phyloP scores from a whole-genome alignment of 2,888 invertebrate species.

The Cosmia pyralina region DNA sequence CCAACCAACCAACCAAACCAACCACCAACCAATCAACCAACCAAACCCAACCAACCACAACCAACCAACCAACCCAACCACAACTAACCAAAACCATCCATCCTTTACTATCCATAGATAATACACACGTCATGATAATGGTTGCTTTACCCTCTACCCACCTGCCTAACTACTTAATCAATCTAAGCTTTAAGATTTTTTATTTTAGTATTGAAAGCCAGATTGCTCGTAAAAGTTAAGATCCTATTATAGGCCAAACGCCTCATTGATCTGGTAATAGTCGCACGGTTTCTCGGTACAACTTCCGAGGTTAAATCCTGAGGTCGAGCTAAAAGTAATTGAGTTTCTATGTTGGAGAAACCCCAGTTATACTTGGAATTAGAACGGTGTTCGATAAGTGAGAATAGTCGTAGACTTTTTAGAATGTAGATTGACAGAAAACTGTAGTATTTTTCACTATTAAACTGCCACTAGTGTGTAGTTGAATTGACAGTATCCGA shows the following conservation, averaged over 20 bases:
- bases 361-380: neutral
- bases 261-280: conserved; percentile 52
- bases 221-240: conserved; percentile 52
- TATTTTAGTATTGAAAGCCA: conserved; percentile 38
- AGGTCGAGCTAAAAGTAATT: conserved; percentile 39
- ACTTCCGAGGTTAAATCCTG: conserved; percentile 43
- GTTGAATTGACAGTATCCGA: conserved; percentile 1
- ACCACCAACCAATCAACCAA: too few species aligned
- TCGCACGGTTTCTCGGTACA: conserved; percentile 20
- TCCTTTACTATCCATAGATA: neutral
- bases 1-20: too few species aligned
- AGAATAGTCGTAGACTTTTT: neutral
- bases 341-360: conserved; percentile 33
- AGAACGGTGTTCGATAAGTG: conserved; percentile 10
- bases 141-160: neutral
- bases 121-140: neutral
- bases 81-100: too few species aligned
- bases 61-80: too few species aligned
- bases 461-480: neutral
- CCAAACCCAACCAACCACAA: too few species aligned
- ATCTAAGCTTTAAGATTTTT: conserved; percentile 27
- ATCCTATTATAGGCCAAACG: conserved; percentile 42
- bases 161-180: conserved; percentile 20
- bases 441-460: neutral
- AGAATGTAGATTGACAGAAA: neutral